Evolutionary conservation across 30 jellyfish, hydroid and myxozoan species (phyloP), one percentile per base, ranked within the genome.

Genomic region (Turritopsis dohrnii): DNA sequence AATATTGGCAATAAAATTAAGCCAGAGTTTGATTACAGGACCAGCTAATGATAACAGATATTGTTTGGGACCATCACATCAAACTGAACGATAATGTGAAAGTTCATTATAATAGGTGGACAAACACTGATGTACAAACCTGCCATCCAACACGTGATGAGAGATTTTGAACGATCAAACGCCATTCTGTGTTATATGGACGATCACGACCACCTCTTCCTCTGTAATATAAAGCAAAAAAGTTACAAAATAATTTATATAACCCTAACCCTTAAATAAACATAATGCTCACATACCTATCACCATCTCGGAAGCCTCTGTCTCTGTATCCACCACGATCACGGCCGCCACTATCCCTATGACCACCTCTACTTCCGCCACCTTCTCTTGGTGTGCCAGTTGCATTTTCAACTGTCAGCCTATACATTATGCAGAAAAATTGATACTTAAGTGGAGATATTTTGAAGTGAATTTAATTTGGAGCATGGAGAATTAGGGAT

Each of bases 381-480:
- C 60, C 83, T 74, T 74, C 87, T 52, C 87, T 31, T 22, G 87
- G 81, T 52, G 87, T 80, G 41, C 87, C 87, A 22, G 87, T 80
- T 53, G 87, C 87, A 80, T 80, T 81, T 53, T 80, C 87, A 31
- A 80, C 87, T 22, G 87, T 80, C 25, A 80, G 21, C 81, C 87
- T 80, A 80, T 4, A 28, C 41, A 76, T 26, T 28, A 16, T 16
- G 1, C 3, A 72, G 13, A 31, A 72, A 22, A 22, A 72, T n/a
- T n/a, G n/a, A n/a, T n/a, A n/a, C n/a, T n/a, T n/a, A n/a, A n/a
- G n/a, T n/a, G n/a, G n/a, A n/a, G n/a, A n/a, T n/a, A n/a, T n/a
- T n/a, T n/a, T n/a, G n/a, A n/a, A n/a, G n/a, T n/a, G n/a, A n/a
- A n/a, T n/a, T n/a, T n/a, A n/a, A n/a, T n/a, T n/a, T n/a, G n/a